Evolutionary conservation across 2,797 vertebrate genomes (phyloP).

Genomic region (Vespertilio murinus): DNA sequence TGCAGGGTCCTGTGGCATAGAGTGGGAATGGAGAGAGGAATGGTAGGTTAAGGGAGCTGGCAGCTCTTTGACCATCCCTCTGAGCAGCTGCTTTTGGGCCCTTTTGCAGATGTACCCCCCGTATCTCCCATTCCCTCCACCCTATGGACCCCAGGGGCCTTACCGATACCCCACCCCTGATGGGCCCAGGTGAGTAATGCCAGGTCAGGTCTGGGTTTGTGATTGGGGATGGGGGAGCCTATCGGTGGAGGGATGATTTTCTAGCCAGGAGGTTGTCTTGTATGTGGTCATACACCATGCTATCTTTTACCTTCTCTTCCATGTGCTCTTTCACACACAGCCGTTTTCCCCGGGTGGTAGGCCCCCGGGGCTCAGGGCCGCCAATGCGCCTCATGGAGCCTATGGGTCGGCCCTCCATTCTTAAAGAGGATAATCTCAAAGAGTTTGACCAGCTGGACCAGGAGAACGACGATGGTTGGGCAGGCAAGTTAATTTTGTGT

Average conservation of each 20-base stretch:
- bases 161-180: conserved; percentile 92
- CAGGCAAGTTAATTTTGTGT: conserved; percentile 75
- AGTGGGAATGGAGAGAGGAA: neutral
- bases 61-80: neutral
- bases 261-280: neutral
- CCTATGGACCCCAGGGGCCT: conserved; percentile 93
- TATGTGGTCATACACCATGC: neutral
- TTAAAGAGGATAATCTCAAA: conserved; percentile 96
- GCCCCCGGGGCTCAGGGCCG: conserved; percentile 82
- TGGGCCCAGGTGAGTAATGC: conserved; percentile 87
- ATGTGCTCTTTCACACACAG: neutral
- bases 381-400: conserved; percentile 88
- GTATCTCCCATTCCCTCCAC: conserved; percentile 93
- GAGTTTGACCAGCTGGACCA: conserved; percentile 93
- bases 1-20: neutral
- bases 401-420: conserved; percentile 93
- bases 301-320: rapidly evolving
- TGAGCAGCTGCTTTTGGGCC: conserved; percentile 52
- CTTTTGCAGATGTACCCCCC: conserved; percentile 92
- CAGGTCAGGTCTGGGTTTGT: neutral
- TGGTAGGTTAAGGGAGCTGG: neutral
- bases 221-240: neutral
- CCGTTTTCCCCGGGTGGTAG: conserved; percentile 90
- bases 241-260: neutral
- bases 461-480: conserved; percentile 95